Evolutionary conservation across 2,113 vertebrate genomes (phyloP), one percentile per base, ranked within the genome.

Genomic region (Notiomystis cincta): DNA sequence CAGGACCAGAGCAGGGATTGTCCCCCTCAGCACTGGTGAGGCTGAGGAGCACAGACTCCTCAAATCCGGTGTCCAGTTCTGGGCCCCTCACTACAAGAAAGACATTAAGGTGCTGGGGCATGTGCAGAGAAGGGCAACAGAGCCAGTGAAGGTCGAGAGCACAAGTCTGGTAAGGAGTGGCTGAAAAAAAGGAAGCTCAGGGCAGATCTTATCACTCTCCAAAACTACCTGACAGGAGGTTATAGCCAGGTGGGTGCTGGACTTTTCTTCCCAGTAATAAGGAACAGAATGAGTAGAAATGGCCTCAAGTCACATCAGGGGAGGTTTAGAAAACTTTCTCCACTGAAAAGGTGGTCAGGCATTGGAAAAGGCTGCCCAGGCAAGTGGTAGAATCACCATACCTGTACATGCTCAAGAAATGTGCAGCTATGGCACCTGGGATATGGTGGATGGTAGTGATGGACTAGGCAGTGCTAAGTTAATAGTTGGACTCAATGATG

Each of bases 121-220:
- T 0, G 10, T n/a, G 12, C 50, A 56, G 42, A 25, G 3, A 15
- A n/a, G 20, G 3, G 8, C 30, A 73, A 16, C 1, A 18, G 7
- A 65, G 30, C 19, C 24, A 30, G 30, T 20, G 50, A 56, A 56
- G 4, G 58, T 24, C 27, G 54, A 40, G 28, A 64, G n/a, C 42
- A 56, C 19, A 48, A 24, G 11, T 7, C 50, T 10, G 8, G 7
- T 40, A 10, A 65, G 12, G n/a, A 64, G 12, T 1, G 5, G 10
- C 31, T 42, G 37, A 25, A 47, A 18, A n/a, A 54, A 27, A 54
- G 15, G 19, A 56, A 15, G 15, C 23, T 56, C 15, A 24, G 15
- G 12, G 30, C 8, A 75, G 24, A 30, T 22, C 24, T 65, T 30
- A 35, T 3, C 19, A 30, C 42, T 57, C 27, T 53, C 35, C 20